These are phyloP conservation scores for Amblyopsis hoosieri DNA, from an alignment of 2,797 vertebrate genomes.

Conservation along the genomic window DNA sequence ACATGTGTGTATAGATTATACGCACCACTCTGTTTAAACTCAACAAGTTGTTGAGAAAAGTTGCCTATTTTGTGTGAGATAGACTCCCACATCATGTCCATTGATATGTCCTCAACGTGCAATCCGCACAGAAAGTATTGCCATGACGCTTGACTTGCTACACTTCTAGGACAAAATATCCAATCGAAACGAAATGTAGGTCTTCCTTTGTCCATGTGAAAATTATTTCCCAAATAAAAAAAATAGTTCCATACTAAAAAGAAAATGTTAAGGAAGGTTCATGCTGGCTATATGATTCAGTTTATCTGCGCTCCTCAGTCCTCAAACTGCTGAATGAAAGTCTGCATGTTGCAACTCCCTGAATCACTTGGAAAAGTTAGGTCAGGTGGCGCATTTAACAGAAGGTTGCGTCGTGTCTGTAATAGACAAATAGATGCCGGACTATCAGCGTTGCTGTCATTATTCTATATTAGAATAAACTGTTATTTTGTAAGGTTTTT, in stretches of 20 bases:
- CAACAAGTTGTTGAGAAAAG: conserved; percentile 10
- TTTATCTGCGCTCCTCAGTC: neutral
- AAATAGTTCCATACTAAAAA: neutral
- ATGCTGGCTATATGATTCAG: too few relatives aligned
- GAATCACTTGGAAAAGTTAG: conserved; percentile 47
- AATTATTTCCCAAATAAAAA: conserved; percentile 12
- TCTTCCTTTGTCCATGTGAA: neutral
- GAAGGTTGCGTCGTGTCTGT: neutral
- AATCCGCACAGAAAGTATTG: conserved; percentile 34
- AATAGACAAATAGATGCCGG: neutral
- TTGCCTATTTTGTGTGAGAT: conserved; percentile 29
- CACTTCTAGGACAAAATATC: conserved; percentile 13
- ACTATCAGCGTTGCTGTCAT: too few relatives aligned
- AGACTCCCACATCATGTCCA: conserved; percentile 43
- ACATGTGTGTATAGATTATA: conserved; percentile 10
- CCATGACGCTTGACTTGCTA: conserved; percentile 37
- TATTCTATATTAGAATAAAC: too few relatives aligned
- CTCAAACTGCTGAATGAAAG: conserved; percentile 30
- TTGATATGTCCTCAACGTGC: conserved; percentile 42
- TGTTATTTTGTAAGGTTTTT: neutral
- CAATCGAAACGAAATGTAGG: neutral
- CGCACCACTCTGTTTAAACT: conserved; percentile 53
- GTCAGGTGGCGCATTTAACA: conserved; percentile 29
- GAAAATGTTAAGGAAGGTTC: conserved; percentile 37
- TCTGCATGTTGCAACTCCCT: conserved; percentile 26